Evolutionary conservation across 2,113 vertebrate genomes (phyloP), one percentile per base, ranked within the genome.

Genomic region (Gavialis gangeticus): DNA sequence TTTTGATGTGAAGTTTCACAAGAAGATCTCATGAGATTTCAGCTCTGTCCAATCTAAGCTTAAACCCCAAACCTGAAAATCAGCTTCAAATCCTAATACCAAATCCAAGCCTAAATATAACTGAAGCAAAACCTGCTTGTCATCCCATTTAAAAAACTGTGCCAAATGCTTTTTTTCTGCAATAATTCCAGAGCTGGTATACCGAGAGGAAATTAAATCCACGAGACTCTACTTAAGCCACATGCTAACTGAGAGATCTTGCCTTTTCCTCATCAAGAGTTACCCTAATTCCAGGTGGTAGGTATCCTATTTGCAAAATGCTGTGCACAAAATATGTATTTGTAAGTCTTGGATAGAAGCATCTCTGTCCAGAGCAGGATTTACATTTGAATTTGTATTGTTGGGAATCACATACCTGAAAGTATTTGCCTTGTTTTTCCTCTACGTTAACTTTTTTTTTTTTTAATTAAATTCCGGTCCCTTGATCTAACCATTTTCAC

Each of bases 391-490:
- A 94, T 90, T 87, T 22, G 56, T 79, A 80, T 93, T 90, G 60
- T 54, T 58, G 22, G 34, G 37, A 96, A 92, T 81, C 60, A 92
- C 75, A 82, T 85, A 78, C 56, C 85, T 64, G 82, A 85, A 94
- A 37, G 66, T 84, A 88, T 85, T 54, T 5, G 30, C 78, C 84
- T 87, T 69, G 37, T 75, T 87, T 93, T 92, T 87, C 34, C 55
- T 76, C 79, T 63, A 81, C 58, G 67, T 60, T 46, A 6, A 84
- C 78, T 89, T 88, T 57, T 86, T 92, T n/a, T 87, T 46, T 92
- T n/a, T 87, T 84, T 94, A 93, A 95, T 96, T 92, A 93, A 88
- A 90, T 87, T 89, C 77, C 85, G 88, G 82, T 87, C 56, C 85
- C 97, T 85, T 89, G 57, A 60, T 30, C 80, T 64, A 92, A 86